Base-by-base conservation (phyloP, 2,888 invertebrate genomes). In the Ganaspis brasiliensis region DNA sequence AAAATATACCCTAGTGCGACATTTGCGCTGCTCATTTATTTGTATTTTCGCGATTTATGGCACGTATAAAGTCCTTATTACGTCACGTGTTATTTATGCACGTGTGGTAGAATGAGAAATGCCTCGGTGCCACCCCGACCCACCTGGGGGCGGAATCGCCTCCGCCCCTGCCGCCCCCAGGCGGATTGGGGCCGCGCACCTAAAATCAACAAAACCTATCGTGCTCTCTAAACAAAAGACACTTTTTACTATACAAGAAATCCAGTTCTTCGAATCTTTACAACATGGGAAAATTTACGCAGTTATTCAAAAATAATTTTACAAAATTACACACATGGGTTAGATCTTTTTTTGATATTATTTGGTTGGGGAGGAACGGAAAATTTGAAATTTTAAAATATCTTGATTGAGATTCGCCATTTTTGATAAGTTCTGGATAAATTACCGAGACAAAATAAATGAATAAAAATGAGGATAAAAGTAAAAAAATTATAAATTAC, bases 131-230 rank as follows among this genome's bases (percentile, higher is more conserved):
- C 90, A 89, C 91, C 89, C 89, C 85, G 89, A 88, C 86, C 91
- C 90, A 91, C 91, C 90, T 90, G 91, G 89, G 86, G 91, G 91
- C 91, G 90, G 89, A 90, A 89, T 91, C 87, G 87, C 90, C 85
- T 89, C 88, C 91, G 91, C 91, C 91, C 87, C 81, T 59, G 89
- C 89, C 91, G 89, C 90, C 91, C 88, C 84, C 90, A 81, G 89
- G 91, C 91, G 90, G 89, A 90, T 87, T 85, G 86, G 90, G 90
- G 89, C 87, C 84, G 89, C 26, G 45, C 45, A 14, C 21, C 21
- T 45, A 40, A 67, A 67, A 67, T 67, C 67, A 67, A 67, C 67
- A 21, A 67, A 67, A 67, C 24, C 24, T 40, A n/a, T 67, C 45
- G 40, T 67, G 40, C 40, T 45, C 40, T n/a, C 24, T 45, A 67